A percentile compares a stretch with the other conserved stretches of the same genome.
Evolutionary conservation across 1,140 invertebrate genomes (phyloP).

Genomic region (Microvelia longipes): DNA sequence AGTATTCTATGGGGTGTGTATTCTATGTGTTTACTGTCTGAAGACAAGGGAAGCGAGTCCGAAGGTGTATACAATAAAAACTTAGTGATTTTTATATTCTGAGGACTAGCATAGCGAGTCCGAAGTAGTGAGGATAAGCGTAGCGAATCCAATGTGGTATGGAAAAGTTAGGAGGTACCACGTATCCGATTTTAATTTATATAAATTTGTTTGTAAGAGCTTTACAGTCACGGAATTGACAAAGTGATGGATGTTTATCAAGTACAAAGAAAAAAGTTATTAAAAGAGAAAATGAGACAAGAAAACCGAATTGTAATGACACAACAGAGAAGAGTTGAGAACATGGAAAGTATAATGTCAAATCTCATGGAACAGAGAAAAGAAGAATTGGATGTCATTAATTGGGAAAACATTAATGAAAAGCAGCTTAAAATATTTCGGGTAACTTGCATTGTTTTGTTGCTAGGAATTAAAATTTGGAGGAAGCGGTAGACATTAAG

Average conservation of each 20-base stretch:
- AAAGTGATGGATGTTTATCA: not conserved
- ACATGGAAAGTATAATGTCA: not conserved
- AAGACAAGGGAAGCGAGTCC: too few relatives aligned
- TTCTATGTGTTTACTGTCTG: too few relatives aligned
- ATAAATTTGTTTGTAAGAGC: not conserved
- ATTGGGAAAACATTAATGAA: not conserved
- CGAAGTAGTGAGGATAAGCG: too few relatives aligned
- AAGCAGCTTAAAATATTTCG: not conserved
- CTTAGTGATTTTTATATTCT: too few relatives aligned
- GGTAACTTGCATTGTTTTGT: not conserved
- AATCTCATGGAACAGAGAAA: not conserved
- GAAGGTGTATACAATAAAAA: too few relatives aligned
- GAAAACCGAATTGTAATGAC: not conserved
- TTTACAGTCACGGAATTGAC: not conserved
- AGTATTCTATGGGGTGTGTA: too few relatives aligned
- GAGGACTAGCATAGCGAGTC: too few relatives aligned
- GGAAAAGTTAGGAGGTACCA: too few relatives aligned
- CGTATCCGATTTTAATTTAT: too few relatives aligned
- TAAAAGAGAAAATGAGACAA: not conserved
- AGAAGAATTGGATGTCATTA: not conserved
- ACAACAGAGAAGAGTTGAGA: not conserved
- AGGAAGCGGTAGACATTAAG: too few relatives aligned
- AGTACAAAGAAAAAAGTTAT: not conserved
- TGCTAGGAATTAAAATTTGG: too few relatives aligned
- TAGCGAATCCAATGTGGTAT: too few relatives aligned